Evolutionary conservation across 2,888 invertebrate species (phyloP).

Genomic region (Cacoxenus indagator): DNA sequence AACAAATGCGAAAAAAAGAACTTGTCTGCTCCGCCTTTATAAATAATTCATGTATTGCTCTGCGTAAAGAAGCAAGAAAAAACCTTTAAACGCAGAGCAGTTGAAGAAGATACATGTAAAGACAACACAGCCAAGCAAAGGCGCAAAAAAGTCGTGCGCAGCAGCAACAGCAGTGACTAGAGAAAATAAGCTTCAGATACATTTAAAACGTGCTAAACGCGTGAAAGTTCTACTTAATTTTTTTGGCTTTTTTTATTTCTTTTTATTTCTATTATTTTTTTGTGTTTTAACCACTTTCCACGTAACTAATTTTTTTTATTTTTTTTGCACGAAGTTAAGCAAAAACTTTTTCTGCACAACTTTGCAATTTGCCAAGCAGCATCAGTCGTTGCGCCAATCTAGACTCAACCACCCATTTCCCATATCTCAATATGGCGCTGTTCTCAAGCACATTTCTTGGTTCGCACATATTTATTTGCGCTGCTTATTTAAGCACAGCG

Average conservation of each 20-base stretch:
- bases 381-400: background rate
- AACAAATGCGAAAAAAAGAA: conserved; percentile 34
- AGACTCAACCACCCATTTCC: background rate
- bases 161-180: conserved; percentile 25
- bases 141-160: background rate
- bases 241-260: conserved; percentile 34
- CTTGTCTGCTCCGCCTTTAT: conserved; percentile 72
- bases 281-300: background rate
- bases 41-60: conserved; percentile 69
- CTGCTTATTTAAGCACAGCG: background rate
- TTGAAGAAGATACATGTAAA: conserved; percentile 5
- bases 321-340: conserved; percentile 20
- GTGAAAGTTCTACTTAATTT: conserved; percentile 63
- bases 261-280: conserved; percentile 7
- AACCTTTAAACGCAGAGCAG: background rate
- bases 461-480: conserved; percentile 22
- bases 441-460: background rate
- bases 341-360: conserved; percentile 7
- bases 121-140: conserved; percentile 2
- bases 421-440: background rate
- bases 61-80: conserved; percentile 24
- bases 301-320: no score
- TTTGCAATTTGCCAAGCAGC: background rate
- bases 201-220: conserved; percentile 64
- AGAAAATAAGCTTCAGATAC: conserved; percentile 48